phyloP scores from a whole-genome alignment of 1,140 invertebrate genomes.

The Hyposmocoma kahamanoa region DNA sequence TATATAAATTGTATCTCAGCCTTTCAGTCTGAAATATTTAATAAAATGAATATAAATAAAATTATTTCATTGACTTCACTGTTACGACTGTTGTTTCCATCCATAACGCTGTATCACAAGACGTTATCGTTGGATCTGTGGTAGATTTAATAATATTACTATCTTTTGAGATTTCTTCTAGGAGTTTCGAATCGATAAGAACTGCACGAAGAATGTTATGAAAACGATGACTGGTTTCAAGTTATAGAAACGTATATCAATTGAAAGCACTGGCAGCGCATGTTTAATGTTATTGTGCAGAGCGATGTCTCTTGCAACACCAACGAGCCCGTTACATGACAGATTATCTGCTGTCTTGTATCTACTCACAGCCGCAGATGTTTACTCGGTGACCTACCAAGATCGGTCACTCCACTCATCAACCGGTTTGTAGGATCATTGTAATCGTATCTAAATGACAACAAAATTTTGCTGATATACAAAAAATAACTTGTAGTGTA shows the following conservation, averaged over 20 bases:
- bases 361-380: slow-evolving; percentile 10
- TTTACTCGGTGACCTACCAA: slow-evolving; percentile 12
- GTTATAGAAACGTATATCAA: slow-evolving; percentile 70
- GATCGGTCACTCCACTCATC: slow-evolving; percentile 18
- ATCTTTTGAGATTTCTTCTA: slow-evolving; percentile 4
- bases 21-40: background rate
- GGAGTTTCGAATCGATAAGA: background rate
- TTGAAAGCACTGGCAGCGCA: slow-evolving; percentile 51
- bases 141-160: background rate
- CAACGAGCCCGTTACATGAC: slow-evolving; percentile 30
- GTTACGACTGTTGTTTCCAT: too few species aligned
- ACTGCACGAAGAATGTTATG: slow-evolving; percentile 36
- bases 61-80: too few species aligned
- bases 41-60: too few species aligned
- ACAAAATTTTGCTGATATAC: too few species aligned
- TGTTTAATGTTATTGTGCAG: slow-evolving; percentile 61
- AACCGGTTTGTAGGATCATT: too few species aligned
- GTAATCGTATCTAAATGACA: too few species aligned
- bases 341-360: slow-evolving; percentile 24
- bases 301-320: slow-evolving; percentile 42
- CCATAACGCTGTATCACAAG: too few species aligned
- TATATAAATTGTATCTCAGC: too few species aligned
- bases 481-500: too few species aligned
- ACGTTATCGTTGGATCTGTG: background rate
- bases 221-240: slow-evolving; percentile 59